phyloP scores from a whole-genome alignment of 2,888 invertebrate species.

The Phrixothrix hirtus region DNA sequence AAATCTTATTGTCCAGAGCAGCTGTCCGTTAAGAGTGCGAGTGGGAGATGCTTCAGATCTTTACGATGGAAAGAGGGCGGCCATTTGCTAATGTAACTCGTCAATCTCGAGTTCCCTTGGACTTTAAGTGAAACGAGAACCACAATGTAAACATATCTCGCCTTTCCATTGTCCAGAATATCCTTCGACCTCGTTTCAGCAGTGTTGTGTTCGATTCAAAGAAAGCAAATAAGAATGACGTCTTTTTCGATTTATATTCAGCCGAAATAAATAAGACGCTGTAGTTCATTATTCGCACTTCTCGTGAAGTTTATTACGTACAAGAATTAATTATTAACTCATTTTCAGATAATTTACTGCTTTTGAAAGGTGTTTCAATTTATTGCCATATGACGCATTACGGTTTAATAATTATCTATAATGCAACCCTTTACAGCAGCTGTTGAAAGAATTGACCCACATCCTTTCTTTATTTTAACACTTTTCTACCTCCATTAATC shows the following conservation, averaged over 20 bases:
- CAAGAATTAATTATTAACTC: neutral
- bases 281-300: too few relatives aligned
- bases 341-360: neutral
- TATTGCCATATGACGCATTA: conserved; percentile 6
- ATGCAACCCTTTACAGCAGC: conserved; percentile 29
- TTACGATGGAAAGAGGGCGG: conserved; percentile 36
- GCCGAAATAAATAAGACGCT: too few relatives aligned
- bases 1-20: conserved; percentile 51
- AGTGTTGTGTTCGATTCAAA: neutral
- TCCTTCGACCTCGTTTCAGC: conserved; percentile 23
- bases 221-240: too few relatives aligned
- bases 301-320: neutral
- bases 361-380: too few relatives aligned
- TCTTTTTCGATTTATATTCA: too few relatives aligned
- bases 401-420: conserved; percentile 7
- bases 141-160: conserved; percentile 45
- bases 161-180: conserved; percentile 45
- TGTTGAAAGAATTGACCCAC: conserved; percentile 17
- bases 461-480: conserved; percentile 22
- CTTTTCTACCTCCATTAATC: conserved; percentile 11
- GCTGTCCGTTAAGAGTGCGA: conserved; percentile 41
- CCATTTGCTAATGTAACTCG: conserved; percentile 55
- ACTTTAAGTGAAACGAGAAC: conserved; percentile 34
- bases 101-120: conserved; percentile 47
- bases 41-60: conserved; percentile 18